Base-by-base conservation (phyloP, 2,797 vertebrate species). In the Sebastes iracundus region DNA sequence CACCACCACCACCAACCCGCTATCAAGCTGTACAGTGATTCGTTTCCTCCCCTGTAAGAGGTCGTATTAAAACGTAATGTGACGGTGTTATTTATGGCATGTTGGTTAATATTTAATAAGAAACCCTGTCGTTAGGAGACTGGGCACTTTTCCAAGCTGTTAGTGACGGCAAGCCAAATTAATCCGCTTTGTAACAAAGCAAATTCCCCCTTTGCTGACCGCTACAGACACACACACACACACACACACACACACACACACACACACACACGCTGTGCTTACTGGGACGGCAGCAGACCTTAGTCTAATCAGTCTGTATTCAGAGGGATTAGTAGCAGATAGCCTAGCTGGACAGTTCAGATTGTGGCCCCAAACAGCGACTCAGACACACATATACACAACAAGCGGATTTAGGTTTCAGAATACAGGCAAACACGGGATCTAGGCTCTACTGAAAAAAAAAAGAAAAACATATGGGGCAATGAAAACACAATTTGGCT, bases 181-280 rank as follows among this genome's bases (percentile, higher is more conserved):
- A 95, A 96, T 96, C 94, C 87, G 90, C 94, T 95, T 95, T 93
- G 92, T 93, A 93, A 94, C 90, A 94, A 94, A 94, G 92, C 91
- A 95, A 95, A 95, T 94, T 95, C 92, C 94, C 87, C 77, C 83
- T 91, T 88, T 95, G 94, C 95, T 95, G 94, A 95, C 93, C 84
- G 71, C 65, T 72, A 72, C 82, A 89, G 52, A 90, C 80, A 88
- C 83, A 77, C 75, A 66, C 77, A 75, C 72, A 77, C 53, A 30
- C 61, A 25, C 25, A 32, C 56, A 73, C 38, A 78, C 70, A 81
- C 77, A 25, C 58, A 72, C 71, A 64, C 49, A 33, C 64, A 55
- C 56, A 60, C 56, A 72, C 77, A 75, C 72, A 78, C 46, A 32
- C 62, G 38, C 70, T 38, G 23, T 75, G 76, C 87, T 83, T 82